Percentiles rank a stretch among this genome's conserved stretches.
phyloP scores from a whole-genome alignment of 2,113 vertebrate genomes.

The Meles meles region DNA sequence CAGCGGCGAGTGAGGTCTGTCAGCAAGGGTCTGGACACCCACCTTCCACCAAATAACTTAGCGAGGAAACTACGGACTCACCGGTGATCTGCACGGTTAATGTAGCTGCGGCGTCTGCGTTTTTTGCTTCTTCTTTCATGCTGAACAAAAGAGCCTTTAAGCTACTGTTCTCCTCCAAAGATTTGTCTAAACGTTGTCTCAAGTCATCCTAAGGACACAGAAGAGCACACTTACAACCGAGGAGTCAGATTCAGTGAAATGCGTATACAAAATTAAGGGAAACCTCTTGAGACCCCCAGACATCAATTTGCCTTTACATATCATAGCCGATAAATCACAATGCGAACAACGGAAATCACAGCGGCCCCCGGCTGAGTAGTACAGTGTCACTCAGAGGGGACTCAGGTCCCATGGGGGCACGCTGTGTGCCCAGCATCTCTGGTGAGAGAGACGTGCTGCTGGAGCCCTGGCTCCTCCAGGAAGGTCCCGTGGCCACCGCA shows the following conservation, averaged over 20 bases:
- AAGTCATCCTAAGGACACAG: slow-evolving; percentile 76
- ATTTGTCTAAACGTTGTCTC: slow-evolving; percentile 80
- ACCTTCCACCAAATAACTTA: background rate
- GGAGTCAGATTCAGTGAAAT: background rate
- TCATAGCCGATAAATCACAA: background rate
- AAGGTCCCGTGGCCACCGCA: background rate
- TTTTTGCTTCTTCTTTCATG: slow-evolving; percentile 78
- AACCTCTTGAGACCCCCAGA: background rate
- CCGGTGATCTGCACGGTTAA: slow-evolving; percentile 58
- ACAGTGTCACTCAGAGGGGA: background rate
- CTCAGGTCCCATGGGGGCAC: background rate
- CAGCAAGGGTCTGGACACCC: accelerated
- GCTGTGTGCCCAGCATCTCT: background rate
- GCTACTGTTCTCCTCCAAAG: slow-evolving; percentile 85
- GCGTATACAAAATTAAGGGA: background rate
- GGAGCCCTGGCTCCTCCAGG: background rate
- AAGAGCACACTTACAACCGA: background rate
- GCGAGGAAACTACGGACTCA: slow-evolving; percentile 14
- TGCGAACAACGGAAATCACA: background rate
- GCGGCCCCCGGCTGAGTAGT: background rate
- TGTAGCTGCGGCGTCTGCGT: slow-evolving; percentile 39
- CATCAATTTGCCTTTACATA: background rate
- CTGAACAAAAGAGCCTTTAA: slow-evolving; percentile 84
- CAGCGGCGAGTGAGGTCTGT: background rate
- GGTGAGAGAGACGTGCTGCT: background rate